Evolutionary conservation across 2,113 vertebrate species (phyloP).

Genomic region (Stegastes partitus): DNA sequence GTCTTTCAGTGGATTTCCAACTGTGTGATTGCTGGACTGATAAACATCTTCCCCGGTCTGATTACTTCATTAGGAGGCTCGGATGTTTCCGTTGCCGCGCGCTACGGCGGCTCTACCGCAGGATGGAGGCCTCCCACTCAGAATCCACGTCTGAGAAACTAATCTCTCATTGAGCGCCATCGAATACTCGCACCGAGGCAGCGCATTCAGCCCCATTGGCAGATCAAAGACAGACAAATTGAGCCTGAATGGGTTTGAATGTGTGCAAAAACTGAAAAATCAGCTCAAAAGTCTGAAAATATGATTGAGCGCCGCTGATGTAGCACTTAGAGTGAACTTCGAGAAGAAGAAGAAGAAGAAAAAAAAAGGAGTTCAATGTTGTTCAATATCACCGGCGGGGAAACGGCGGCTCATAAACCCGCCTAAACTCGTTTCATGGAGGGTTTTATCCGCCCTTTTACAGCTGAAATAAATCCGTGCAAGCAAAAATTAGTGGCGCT

Average conservation of each 20-base stretch:
- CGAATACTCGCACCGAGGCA: constrained; percentile 15
- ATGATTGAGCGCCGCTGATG: constrained; percentile 18
- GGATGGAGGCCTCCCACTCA: constrained; percentile 44
- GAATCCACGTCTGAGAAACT: constrained; percentile 37
- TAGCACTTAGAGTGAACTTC: constrained; percentile 16
- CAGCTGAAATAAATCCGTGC: background rate
- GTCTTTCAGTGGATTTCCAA: constrained; percentile 38
- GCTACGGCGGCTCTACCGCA: constrained; percentile 29
- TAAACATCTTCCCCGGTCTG: constrained; percentile 62
- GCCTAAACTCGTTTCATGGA: background rate
- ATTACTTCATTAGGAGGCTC: constrained; percentile 67
- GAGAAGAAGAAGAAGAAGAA: background rate
- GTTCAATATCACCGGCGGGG: background rate
- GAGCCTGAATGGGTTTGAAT: constrained; percentile 41
- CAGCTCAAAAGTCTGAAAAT: constrained; percentile 33
- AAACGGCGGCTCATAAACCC: background rate
- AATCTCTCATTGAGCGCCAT: constrained; percentile 39
- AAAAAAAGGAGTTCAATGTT: background rate
- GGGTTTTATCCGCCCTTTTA: constrained; percentile 9
- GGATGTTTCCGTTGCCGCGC: constrained; percentile 40
- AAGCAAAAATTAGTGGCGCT: constrained; percentile 1
- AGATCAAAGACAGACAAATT: constrained; percentile 47
- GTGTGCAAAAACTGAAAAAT: constrained; percentile 26
- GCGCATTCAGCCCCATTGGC: constrained; percentile 44
- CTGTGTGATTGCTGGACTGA: constrained; percentile 62